Evolutionary conservation across 1,140 invertebrate genomes (phyloP).

Genomic region (Steinernema khuongi): DNA sequence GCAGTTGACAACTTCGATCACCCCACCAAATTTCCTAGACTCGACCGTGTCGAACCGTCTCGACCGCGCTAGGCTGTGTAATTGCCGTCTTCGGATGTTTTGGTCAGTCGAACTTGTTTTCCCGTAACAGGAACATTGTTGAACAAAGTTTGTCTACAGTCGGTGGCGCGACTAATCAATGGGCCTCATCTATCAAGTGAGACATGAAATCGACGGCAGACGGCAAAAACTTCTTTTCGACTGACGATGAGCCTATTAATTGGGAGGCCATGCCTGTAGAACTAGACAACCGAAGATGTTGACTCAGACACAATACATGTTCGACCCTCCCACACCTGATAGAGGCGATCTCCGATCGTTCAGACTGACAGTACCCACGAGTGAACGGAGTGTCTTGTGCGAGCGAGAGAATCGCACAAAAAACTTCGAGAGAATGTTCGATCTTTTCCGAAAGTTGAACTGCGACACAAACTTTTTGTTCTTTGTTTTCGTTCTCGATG

Average conservation of each 20-base stretch:
- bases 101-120: slow-evolving; percentile 16
- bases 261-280: neutral
- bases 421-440: neutral
- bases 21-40: neutral
- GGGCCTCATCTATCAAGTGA: neutral
- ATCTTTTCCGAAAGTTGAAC: neutral
- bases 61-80: neutral
- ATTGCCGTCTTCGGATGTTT: neutral
- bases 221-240: neutral
- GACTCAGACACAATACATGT: no score
- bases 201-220: neutral
- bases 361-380: no score
- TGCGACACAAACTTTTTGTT: neutral
- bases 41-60: neutral
- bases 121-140: neutral
- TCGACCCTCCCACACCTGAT: no score
- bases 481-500: neutral
- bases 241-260: neutral
- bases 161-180: neutral
- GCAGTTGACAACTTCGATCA: neutral
- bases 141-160: neutral
- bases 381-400: no score
- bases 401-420: no score
- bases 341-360: no score
- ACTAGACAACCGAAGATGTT: neutral